Conservation (phyloP, 2,113 vertebrate genomes). For the Nothobranchius furzeri region DNA sequence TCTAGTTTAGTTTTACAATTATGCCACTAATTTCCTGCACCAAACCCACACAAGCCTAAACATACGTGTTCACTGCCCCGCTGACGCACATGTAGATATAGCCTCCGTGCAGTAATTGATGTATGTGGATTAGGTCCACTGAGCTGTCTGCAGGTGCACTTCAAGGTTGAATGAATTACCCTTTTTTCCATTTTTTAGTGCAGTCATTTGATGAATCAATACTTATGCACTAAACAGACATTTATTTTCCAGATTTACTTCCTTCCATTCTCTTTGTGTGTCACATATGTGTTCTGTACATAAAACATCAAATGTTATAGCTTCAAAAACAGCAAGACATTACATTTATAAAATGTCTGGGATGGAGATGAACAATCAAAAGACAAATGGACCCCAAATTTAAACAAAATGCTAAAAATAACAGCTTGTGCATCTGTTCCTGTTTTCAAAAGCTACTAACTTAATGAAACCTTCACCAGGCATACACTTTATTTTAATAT, state of each 20-base stretch:
- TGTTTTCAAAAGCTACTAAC: conserved; percentile 5
- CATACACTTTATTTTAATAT: neutral
- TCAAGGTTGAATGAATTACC: conserved; percentile 49
- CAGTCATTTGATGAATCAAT: conserved; percentile 48
- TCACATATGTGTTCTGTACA: neutral
- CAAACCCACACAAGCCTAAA: neutral
- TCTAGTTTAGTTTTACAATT: neutral
- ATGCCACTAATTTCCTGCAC: conserved; percentile 3
- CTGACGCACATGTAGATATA: conserved; percentile 13
- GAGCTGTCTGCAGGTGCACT: conserved; percentile 58
- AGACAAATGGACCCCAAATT: too few relatives aligned
- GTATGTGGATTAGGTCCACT: conserved; percentile 54
- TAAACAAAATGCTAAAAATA: neutral
- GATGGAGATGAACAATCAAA: too few relatives aligned
- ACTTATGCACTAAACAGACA: conserved; percentile 31
- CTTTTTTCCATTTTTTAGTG: conserved; percentile 51
- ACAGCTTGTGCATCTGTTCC: neutral
- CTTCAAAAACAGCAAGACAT: too few relatives aligned
- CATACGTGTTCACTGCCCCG: neutral
- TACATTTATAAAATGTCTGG: too few relatives aligned
- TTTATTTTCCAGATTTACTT: conserved; percentile 7
- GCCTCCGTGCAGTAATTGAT: conserved; percentile 29
- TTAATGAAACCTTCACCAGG: neutral
- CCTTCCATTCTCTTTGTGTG: conserved; percentile 21
- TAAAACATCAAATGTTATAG: too few relatives aligned